Evolutionary conservation across 2,113 vertebrate genomes (phyloP), one percentile per base, ranked within the genome.

Genomic region (Sakesphorus luctuosus): DNA sequence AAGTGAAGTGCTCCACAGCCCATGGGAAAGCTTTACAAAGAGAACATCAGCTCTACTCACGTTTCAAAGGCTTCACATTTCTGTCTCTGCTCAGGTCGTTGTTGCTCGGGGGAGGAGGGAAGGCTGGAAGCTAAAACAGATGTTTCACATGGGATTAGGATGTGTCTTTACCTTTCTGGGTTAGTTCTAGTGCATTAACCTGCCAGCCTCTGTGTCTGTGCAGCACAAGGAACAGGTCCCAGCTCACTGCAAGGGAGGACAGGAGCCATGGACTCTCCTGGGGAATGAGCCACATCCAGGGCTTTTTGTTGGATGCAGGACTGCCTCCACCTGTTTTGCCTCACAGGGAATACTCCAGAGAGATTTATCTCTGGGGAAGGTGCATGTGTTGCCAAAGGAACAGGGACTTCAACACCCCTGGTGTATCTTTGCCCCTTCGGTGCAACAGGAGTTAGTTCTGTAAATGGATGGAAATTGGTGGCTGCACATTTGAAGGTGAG

Each of bases 51-150:
- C 38, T 58, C 6, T 8, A 95, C 98, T 97, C 84, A 98, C 98
- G 16, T 90, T 97, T 98, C 20, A 97, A 86, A 53, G 95, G 84
- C 62, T 97, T 97, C 31, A 67, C 59, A 61, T 95, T 98, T 84
- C 97, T 96, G 13, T 90, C 96, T 95, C 97, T 97, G 12, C 49
- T 85, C 50, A 96, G 72, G 17, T 98, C 98, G 8, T 84, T 97
- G 2, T 93, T 97, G 94, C 77, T 97, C 44, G 94, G 55, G 61
- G 96, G 96, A 76, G 92, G 74, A 68, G 65, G 89, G 53, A 95
- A 97, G 19, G 84, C 62, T 55, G 97, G 95, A 91, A 98, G 90
- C 89, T 94, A 36, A 50, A 91, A 94, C 19, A 94, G 76, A 36
- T 50, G 67, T 83, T 87, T 78, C 29, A 59, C 13, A 49, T 7